Evolutionary conservation across 1,140 invertebrate species (phyloP), one percentile per base, ranked within the genome.

Genomic region (Panulirus ornatus): DNA sequence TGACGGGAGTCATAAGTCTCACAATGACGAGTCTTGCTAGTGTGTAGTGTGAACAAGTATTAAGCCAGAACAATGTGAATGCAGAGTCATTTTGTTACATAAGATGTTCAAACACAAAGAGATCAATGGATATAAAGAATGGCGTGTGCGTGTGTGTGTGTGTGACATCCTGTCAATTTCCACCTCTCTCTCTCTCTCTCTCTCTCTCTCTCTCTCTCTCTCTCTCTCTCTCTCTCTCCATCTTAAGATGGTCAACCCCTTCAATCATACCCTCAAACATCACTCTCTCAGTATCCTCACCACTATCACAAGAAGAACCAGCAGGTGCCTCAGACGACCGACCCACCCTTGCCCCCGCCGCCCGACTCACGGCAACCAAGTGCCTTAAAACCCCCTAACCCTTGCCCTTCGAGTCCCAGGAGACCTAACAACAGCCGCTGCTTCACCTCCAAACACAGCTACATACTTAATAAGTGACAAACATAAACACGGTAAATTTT

Each of bases 61-160:
- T 47, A 5, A 11, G 5, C 5, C 44, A 6, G 44, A 5, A 47
- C 44, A 47, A 47, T 47, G 5, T 47, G 44, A 47, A 47, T 6
- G 5, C 44, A 6, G 44, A 47, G 5, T 47, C 44, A 11, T 14
- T 14, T 6, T 5, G 5, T 14, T 47, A 5, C 44, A 47, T 47
- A n/a, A n/a, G n/a, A n/a, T n/a, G n/a, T n/a, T n/a, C n/a, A n/a
- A n/a, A n/a, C n/a, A n/a, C n/a, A n/a, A n/a, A n/a, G n/a, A n/a
- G n/a, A n/a, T n/a, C n/a, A n/a, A n/a, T n/a, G n/a, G n/a, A n/a
- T n/a, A n/a, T n/a, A n/a, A n/a, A n/a, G n/a, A n/a, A n/a, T n/a
- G n/a, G 71, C 36, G 71, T 34, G 71, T 75, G 27, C 36, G 71
- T 75, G 27, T 75, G 71, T 75, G 71, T 75, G 38, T 51, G 76